Base-by-base conservation (phyloP, 2,888 invertebrate genomes). In the Agrochola macilenta region DNA sequence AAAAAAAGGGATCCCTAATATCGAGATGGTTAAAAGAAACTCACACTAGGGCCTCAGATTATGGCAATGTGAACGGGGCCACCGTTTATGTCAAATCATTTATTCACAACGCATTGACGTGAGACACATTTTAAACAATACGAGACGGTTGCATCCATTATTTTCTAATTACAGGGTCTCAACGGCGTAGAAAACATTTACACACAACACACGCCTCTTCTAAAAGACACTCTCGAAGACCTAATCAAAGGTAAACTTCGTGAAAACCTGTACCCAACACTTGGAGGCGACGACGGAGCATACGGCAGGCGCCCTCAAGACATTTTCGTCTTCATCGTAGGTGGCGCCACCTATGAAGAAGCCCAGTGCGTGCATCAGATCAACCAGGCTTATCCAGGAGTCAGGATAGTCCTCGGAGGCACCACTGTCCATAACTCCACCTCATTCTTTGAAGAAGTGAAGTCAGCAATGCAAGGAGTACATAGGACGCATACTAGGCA, bases 151-250 rank as follows among this genome's bases (percentile, higher is more conserved):
- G 8, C 9, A 54, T 52, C 5, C 3, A 20, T 17, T 23, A n/a
- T 43, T 54, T 52, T 30, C 23, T 70, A 2, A 74, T 89, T 88
- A 0, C 91, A 97, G 97, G 99, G 98, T 30, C 96, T 99, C 35
- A 98, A 98, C 95, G 99, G 99, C 1, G 99, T 99, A 0, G 99
- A 99, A 93, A 99, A 99, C 95, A 99, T 99, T 82, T 99, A 99
- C 96, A 99, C 99, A 0, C 99, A 99, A 92, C 99, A 99, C 95
- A 98, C 98, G n/a, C 99, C 99, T 0, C 96, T 99, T 43, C 95
- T 99, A 11, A 98, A 98, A 89, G 99, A 99, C 92, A 98, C 98
- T 0, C 93, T 99, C 0, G 99, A 99, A 90, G 99, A 99, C 92
- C 96, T 99, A 0, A 97, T 99, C 57, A 99, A 99, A 93, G 99